These are phyloP conservation scores for Tetropium fuscum DNA, from an alignment of 2,888 invertebrate species.

Conservation along the genomic window DNA sequence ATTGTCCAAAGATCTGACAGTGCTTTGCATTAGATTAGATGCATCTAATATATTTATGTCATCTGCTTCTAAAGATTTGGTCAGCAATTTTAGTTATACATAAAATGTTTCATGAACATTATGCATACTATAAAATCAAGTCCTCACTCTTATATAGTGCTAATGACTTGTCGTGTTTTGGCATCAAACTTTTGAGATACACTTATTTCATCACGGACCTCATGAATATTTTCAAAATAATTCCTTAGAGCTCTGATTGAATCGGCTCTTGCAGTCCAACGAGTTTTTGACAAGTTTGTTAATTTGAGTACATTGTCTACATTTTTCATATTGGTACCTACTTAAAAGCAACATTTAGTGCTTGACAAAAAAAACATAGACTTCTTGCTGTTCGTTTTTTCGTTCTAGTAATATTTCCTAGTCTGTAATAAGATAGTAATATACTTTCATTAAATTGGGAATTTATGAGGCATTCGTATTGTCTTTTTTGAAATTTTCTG, in stretches of 20 bases:
- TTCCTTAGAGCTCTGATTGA: no score
- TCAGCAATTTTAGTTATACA: no score
- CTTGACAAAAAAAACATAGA: neutral
- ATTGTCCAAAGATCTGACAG: no score
- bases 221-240: neutral
- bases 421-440: no score
- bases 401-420: no score
- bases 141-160: neutral
- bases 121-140: neutral
- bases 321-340: neutral
- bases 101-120: conserved; percentile 6
- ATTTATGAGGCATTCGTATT: no score
- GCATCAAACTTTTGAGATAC: neutral
- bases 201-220: neutral
- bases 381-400: no score
- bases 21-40: no score
- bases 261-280: neutral
- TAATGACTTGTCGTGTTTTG: neutral
- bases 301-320: neutral
- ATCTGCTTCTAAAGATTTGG: no score
- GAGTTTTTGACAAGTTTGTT: neutral
- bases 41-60: no score
- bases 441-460: no score
- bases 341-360: neutral
- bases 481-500: no score